Base-by-base conservation (phyloP, 2,113 vertebrate species). In the Melanerpes aurifrons region DNA sequence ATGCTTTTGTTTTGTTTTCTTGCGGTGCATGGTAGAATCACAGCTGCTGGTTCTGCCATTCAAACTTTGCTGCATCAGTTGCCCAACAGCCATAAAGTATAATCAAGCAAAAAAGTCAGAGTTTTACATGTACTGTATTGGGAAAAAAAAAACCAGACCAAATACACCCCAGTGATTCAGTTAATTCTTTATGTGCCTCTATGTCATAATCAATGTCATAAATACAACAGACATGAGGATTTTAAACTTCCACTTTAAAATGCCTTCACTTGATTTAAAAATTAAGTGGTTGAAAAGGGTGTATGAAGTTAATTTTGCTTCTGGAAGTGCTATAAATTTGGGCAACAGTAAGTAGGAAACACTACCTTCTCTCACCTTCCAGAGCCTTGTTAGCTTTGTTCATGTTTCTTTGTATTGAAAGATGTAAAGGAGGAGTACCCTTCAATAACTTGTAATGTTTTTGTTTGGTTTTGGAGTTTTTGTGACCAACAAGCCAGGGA, bases 21-120 rank as follows among this genome's bases (percentile, higher is more conserved):
- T 89, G 50, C 26, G 85, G 40, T n/a, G 62, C 47, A 45, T 58
- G 22, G 56, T 62, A 72, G 50, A 91, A 72, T 89, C 78, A 64
- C 54, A 92, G 64, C 77, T 92, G 45, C 61, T 70, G 43, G 73
- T 81, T 86, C 80, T 95, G 56, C 76, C 61, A 86, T 87, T 83
- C 25, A 3, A 73, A 31, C 72, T 76, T 31, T 78, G 43, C 35
- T 83, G 70, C 40, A 63, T n/a, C 50, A 57, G 67, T 93, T 96
- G 62, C 64, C 81, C 28, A 29, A 63, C 53, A 92, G 63, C 84
- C 79, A 47, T 78, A 76, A 73, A 66, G 40, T 85, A 83, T 43
- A 91, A 86, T 56, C 15, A 92, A 61, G 35, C n/a, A 88, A 82
- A 89, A 96, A 78, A 32, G 57, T 19, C 26, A 58, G 59, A 78